These are phyloP conservation scores for Argya squamiceps DNA, from an alignment of 2,797 vertebrate genomes.

Conservation along the genomic window DNA sequence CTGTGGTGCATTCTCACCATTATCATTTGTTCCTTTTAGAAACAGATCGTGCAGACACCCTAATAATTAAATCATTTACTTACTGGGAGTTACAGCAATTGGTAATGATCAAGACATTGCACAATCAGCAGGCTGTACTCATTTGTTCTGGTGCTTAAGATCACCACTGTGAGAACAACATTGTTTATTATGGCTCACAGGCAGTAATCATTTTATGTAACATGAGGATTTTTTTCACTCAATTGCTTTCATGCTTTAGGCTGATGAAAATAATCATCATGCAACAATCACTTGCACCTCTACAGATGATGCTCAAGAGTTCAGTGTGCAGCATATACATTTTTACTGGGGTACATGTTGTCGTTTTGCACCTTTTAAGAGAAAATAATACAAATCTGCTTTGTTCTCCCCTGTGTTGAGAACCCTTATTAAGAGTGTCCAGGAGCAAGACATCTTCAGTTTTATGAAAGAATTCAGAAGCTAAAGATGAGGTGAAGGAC, in stretches of 20 bases:
- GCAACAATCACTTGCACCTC: conserved; percentile 69
- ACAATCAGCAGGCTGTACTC: conserved; percentile 79
- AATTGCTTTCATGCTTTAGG: conserved; percentile 78
- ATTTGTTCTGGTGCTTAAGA: conserved; percentile 13
- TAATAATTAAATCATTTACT: conserved; percentile 44
- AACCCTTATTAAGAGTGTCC: background rate
- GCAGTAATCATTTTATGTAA: conserved; percentile 84
- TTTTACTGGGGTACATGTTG: background rate
- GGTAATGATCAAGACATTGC: conserved; percentile 77
- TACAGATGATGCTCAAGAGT: conserved; percentile 53
- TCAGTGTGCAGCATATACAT: background rate
- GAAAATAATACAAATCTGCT: background rate
- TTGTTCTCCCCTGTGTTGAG: background rate
- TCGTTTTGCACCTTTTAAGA: background rate
- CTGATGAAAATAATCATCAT: conserved; percentile 76
- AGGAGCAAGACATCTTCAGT: background rate
- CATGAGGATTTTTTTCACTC: conserved; percentile 81
- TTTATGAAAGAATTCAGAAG: background rate
- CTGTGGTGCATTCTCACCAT: background rate
- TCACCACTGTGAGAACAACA: conserved; percentile 76
- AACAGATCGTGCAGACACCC: background rate
- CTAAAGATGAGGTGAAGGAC: background rate
- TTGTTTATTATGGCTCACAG: conserved; percentile 84
- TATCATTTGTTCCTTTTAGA: background rate
- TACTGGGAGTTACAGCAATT: conserved; percentile 70